Conservation (phyloP, 2,888 invertebrate genomes). For the Cryptosula pallasiana region DNA sequence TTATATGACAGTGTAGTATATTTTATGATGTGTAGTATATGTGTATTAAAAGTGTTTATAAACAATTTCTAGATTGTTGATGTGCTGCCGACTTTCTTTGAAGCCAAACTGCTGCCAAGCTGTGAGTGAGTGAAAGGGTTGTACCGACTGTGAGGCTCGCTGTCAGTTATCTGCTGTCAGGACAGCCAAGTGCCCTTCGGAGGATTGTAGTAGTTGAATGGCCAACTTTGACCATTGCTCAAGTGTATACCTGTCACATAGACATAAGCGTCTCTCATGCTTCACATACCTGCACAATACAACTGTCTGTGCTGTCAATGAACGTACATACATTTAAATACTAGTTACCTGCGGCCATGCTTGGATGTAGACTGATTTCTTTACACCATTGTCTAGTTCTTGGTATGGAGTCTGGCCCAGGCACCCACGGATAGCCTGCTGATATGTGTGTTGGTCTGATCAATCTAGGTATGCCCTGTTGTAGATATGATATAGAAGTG, state of each 20-base stretch:
- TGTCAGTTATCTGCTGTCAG: too few relatives aligned
- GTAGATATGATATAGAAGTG: too few relatives aligned
- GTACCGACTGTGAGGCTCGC: too few relatives aligned
- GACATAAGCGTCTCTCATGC: neutral
- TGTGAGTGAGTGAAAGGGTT: neutral
- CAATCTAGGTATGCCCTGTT: neutral
- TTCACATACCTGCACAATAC: too few relatives aligned
- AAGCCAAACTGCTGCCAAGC: neutral
- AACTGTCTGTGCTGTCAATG: too few relatives aligned
- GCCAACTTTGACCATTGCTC: neutral
- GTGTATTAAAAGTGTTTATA: too few relatives aligned
- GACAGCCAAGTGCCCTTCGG: constrained; percentile 15
- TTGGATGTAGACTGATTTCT: neutral
- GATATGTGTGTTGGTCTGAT: neutral
- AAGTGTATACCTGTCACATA: constrained; percentile 1
- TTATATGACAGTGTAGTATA: too few relatives aligned
- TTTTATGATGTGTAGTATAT: too few relatives aligned
- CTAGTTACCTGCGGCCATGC: constrained; percentile 2
- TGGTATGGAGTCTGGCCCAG: constrained; percentile 1
- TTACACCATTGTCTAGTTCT: neutral
- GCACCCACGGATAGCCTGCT: constrained; percentile 12
- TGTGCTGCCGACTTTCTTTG: neutral
- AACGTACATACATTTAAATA: too few relatives aligned
- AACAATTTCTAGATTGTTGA: constrained; percentile 7
- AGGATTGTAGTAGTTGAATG: constrained; percentile 5